Base-by-base conservation (phyloP, 1,140 invertebrate species). In the Papilio polyxenes region DNA sequence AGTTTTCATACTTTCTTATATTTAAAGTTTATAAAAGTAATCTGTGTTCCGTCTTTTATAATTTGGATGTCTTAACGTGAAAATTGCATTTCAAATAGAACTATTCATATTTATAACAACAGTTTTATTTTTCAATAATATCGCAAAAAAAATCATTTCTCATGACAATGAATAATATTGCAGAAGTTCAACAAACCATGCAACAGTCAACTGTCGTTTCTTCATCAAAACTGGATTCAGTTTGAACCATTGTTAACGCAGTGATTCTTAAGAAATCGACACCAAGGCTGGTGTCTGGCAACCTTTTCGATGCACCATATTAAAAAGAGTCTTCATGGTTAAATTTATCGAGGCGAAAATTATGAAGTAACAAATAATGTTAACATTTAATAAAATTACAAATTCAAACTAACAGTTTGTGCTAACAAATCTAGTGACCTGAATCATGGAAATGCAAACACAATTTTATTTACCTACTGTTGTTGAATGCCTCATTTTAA, bases 161-260 rank as follows among this genome's bases (percentile, higher is more conserved):
- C 85, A 87, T 86, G 88, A 87, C 90, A 89, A 90, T 86, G 81
- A 82, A 84, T 84, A 86, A 83, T 86, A 87, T 87, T 87, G 83
- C 87, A 85, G 87, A 87, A 87, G 87, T 81, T 83, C 75, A 78
- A 76, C 81, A 56, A 76, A 85, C 85, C 83, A 82, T 82, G 83
- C 77, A 82, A 78, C 82, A 84, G 82, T 87, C 87, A 89, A 89
- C 86, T 44, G 83, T 85, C 59, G 82, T 83, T 89, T 90, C 85
- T 86, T 87, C 85, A 85, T 79, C 51, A 56, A 31, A 77, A 78
- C 77, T 48, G 37, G 77, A 79, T 20, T 44, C 56, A 79, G 77
- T 79, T 65, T 79, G 9, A 37, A 79, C 11, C 31, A 72, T 72
- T 72, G 65, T 72, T 72, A 65, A 65, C 20, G 20, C 23, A 3